Evolutionary conservation across 2,113 vertebrate species (phyloP).

Genomic region (Potamarius usumacintae): DNA sequence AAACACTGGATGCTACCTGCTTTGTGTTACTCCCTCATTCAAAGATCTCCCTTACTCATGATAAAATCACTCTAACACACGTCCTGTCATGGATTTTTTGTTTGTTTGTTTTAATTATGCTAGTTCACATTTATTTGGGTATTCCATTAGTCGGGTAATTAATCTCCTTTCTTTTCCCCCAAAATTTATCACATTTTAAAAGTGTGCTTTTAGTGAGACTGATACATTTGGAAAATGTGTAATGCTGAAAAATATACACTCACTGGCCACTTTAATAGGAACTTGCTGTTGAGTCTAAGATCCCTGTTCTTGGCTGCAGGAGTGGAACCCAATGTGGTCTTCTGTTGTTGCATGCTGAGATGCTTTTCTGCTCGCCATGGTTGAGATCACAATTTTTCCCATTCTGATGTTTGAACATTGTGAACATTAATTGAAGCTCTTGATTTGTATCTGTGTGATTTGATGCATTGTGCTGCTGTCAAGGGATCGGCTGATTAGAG

Average conservation of each 20-base stretch:
- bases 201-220: neutral
- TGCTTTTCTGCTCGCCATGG: too few species aligned
- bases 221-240: neutral
- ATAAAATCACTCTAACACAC: neutral
- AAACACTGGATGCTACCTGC: neutral
- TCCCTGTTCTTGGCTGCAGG: too few species aligned
- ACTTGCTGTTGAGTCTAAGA: too few species aligned
- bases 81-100: neutral
- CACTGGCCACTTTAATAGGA: too few species aligned
- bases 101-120: neutral
- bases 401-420: too few species aligned
- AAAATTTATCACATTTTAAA: neutral
- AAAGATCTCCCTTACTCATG: neutral
- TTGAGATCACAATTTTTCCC: too few species aligned
- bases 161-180: neutral
- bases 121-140: neutral
- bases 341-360: too few species aligned
- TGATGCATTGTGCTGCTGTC: too few species aligned
- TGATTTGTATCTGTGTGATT: too few species aligned
- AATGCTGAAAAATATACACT: neutral
- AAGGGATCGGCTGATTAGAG: too few species aligned
- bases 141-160: neutral
- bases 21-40: neutral
- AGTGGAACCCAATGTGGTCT: too few species aligned
- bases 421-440: too few species aligned